Evolutionary conservation across 2,113 vertebrate species (phyloP).

Genomic region (Callipepla squamata): DNA sequence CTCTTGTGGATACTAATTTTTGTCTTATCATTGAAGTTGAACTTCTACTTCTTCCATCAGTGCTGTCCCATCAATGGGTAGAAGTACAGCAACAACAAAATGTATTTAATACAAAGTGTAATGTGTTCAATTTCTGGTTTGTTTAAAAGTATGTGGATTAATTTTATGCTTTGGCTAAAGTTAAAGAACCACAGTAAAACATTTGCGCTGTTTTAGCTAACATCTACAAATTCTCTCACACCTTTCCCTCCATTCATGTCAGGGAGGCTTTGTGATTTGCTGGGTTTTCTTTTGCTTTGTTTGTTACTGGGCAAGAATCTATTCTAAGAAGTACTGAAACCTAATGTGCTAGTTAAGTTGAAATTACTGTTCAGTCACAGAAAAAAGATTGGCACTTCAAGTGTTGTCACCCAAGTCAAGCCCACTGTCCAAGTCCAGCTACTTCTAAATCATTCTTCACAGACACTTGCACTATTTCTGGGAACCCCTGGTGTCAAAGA

Average conservation of each 20-base stretch:
- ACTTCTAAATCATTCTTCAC: neutral
- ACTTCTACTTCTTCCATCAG: neutral
- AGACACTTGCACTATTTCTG: neutral
- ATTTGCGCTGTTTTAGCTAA: neutral
- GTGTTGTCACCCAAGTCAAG: neutral
- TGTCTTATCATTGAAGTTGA: neutral
- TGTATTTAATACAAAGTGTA: neutral
- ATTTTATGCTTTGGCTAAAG: neutral
- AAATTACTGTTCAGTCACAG: neutral
- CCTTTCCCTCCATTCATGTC: neutral
- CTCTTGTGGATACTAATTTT: neutral
- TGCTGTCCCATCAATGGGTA: neutral
- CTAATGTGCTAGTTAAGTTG: neutral
- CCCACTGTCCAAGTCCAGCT: neutral
- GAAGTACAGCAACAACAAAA: neutral
- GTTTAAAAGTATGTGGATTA: neutral
- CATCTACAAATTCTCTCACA: neutral
- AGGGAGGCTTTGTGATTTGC: neutral
- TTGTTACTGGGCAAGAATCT: neutral
- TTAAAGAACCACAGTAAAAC: neutral
- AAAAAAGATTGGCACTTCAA: neutral
- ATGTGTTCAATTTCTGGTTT: neutral
- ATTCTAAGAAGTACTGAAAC: neutral
- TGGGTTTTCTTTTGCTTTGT: neutral
- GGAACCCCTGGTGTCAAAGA: neutral